Percentiles rank a stretch among this genome's conserved stretches.
phyloP scores from a whole-genome alignment of 2,888 invertebrate genomes.

The Itoplectis maculator region DNA sequence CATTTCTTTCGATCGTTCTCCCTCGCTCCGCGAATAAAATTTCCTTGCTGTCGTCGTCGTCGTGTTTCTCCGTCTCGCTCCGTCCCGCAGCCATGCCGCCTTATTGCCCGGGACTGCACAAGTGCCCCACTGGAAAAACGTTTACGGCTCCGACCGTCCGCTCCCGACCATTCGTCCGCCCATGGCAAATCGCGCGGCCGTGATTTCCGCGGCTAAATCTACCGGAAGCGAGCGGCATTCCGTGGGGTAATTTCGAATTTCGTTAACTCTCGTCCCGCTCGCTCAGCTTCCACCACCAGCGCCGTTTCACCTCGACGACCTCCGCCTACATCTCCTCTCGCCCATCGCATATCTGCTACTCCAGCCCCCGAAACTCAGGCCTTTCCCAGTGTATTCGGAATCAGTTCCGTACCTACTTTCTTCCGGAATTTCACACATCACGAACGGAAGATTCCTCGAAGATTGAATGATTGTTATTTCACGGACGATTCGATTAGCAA shows the following conservation, averaged over 20 bases:
- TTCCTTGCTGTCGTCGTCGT: conserved; percentile 10
- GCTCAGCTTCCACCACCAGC: conserved; percentile 8
- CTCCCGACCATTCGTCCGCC: conserved; percentile 41
- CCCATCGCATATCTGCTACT: conserved; percentile 12
- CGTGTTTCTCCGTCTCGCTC: neutral
- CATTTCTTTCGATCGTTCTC: conserved; percentile 38
- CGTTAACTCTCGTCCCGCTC: conserved; percentile 54
- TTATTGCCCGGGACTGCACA: conserved; percentile 37
- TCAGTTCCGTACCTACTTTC: conserved; percentile 25
- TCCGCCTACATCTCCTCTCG: conserved; percentile 31
- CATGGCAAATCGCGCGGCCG: conserved; percentile 60
- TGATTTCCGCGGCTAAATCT: conserved; percentile 70
- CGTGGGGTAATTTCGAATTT: conserved; percentile 68
- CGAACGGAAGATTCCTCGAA: neutral
- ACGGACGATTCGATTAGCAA: neutral
- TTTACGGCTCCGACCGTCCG: conserved; percentile 56
- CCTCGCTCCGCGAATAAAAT: conserved; percentile 39
- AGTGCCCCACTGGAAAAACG: conserved; percentile 52
- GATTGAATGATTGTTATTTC: neutral
- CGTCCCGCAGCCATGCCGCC: neutral
- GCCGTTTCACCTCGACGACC: conserved; percentile 35
- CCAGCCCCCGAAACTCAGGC: neutral
- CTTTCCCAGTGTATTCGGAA: conserved; percentile 8
- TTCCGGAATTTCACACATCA: conserved; percentile 26
- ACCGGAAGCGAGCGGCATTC: conserved; percentile 65